phyloP scores from a whole-genome alignment of 2,113 vertebrate species.

The Pionites leucogaster region DNA sequence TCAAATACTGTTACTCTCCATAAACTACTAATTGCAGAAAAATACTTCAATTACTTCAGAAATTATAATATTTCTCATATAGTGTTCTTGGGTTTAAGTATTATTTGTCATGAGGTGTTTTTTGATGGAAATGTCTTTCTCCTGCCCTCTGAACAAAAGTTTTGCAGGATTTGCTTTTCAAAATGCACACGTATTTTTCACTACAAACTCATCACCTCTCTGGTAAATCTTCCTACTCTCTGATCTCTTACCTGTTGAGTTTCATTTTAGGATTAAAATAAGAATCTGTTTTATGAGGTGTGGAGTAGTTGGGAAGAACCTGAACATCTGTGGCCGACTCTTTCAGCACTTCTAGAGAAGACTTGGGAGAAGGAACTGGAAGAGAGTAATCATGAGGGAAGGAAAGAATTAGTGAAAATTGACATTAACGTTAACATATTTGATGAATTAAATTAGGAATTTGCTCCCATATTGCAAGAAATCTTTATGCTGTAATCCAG shows the following conservation, averaged over 20 bases:
- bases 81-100: neutral
- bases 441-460: neutral
- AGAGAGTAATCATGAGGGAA: neutral
- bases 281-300: constrained; percentile 93
- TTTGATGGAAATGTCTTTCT: neutral
- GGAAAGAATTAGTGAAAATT: neutral
- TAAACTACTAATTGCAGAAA: neutral
- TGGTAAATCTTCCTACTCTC: neutral
- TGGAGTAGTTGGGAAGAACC: constrained; percentile 90
- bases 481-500: neutral
- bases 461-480: neutral
- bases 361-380: constrained; percentile 70
- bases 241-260: constrained; percentile 87
- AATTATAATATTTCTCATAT: neutral
- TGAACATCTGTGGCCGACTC: constrained; percentile 92
- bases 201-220: neutral
- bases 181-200: neutral
- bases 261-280: constrained; percentile 99
- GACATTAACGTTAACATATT: neutral
- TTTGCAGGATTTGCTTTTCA: neutral
- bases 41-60: neutral
- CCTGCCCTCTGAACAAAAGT: neutral
- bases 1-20: neutral
- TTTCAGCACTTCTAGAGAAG: constrained; percentile 84
- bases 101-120: neutral